Conservation (phyloP, 2,888 invertebrate species). For the Cotesia congregata region DNA sequence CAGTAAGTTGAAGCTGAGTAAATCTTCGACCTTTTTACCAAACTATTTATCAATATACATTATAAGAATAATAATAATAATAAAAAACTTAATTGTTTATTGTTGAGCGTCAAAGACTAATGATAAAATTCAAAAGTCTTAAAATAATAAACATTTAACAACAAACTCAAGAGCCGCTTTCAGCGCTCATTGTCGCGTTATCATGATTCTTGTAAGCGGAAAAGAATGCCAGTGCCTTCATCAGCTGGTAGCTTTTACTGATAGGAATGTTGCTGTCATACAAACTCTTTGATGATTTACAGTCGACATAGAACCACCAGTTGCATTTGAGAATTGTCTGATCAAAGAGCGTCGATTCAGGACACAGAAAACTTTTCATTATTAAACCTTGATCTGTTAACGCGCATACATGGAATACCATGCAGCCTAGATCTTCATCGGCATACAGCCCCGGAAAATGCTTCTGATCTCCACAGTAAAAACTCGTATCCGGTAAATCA, state of each 20-base stretch:
- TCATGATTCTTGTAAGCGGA: slow-evolving; percentile 84
- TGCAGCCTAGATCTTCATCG: slow-evolving; percentile 89
- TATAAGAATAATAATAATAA: not conserved
- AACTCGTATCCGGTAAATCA: slow-evolving; percentile 85
- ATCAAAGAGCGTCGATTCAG: slow-evolving; percentile 91
- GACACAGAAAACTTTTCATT: slow-evolving; percentile 92
- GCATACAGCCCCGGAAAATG: slow-evolving; percentile 92
- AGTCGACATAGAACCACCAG: slow-evolving; percentile 96
- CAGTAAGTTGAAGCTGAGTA: not conserved
- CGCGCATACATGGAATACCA: slow-evolving; percentile 94
- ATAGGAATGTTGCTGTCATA: slow-evolving; percentile 93
- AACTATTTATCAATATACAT: not conserved
- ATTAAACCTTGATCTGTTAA: slow-evolving; percentile 90
- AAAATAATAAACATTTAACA: not conserved
- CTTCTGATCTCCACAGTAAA: slow-evolving; percentile 90
- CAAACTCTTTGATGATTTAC: slow-evolving; percentile 82
- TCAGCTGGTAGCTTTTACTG: slow-evolving; percentile 91
- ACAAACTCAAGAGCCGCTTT: not conserved
- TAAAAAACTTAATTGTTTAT: not conserved
- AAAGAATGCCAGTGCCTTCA: slow-evolving; percentile 92
- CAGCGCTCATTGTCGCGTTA: slow-evolving; percentile 45
- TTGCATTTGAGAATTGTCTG: slow-evolving; percentile 93
- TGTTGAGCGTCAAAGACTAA: not conserved
- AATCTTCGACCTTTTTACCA: not conserved
- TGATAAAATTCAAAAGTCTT: not conserved